These are phyloP conservation scores for Pogonomyrmex barbatus DNA, from an alignment of 1,140 invertebrate genomes.

Conservation along the genomic window DNA sequence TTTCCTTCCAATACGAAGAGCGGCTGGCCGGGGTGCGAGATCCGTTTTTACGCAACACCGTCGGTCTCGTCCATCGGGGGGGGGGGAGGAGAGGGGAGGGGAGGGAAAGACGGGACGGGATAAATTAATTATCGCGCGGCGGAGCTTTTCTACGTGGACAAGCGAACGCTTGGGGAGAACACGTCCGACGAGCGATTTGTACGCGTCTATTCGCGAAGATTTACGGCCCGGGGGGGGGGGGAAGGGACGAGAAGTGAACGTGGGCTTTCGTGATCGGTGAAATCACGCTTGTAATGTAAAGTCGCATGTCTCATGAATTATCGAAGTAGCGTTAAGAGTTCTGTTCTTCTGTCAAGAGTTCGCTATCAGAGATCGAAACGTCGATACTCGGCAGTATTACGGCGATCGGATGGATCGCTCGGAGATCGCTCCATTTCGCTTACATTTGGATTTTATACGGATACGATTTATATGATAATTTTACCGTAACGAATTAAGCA, in stretches of 20 bases:
- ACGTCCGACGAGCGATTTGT: slow-evolving; percentile 26
- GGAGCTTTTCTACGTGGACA: neutral
- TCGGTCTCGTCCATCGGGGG: slow-evolving; percentile 25
- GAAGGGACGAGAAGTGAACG: neutral
- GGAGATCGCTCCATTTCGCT: neutral
- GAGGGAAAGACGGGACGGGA: neutral
- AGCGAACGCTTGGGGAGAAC: slow-evolving; percentile 12
- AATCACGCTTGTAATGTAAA: neutral
- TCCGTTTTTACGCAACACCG: slow-evolving; percentile 49
- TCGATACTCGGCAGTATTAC: neutral
- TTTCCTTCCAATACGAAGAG: slow-evolving; percentile 60
- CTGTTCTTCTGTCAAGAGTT: neutral
- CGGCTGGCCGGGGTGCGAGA: slow-evolving; percentile 20
- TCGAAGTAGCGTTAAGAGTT: neutral
- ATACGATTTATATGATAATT: slow-evolving; percentile 3
- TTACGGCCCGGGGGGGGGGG: neutral
- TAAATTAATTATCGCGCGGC: slow-evolving; percentile 51
- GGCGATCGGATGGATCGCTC: neutral
- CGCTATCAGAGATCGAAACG: neutral
- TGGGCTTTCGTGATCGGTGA: neutral
- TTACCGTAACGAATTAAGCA: neutral
- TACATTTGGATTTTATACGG: slow-evolving; percentile 19
- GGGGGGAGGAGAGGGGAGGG: no score
- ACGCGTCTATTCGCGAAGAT: slow-evolving; percentile 2
- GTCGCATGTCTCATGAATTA: slow-evolving; percentile 7